Evolutionary conservation across 2,113 vertebrate genomes (phyloP).

Genomic region (Lycocorax pyrrhopterus): DNA sequence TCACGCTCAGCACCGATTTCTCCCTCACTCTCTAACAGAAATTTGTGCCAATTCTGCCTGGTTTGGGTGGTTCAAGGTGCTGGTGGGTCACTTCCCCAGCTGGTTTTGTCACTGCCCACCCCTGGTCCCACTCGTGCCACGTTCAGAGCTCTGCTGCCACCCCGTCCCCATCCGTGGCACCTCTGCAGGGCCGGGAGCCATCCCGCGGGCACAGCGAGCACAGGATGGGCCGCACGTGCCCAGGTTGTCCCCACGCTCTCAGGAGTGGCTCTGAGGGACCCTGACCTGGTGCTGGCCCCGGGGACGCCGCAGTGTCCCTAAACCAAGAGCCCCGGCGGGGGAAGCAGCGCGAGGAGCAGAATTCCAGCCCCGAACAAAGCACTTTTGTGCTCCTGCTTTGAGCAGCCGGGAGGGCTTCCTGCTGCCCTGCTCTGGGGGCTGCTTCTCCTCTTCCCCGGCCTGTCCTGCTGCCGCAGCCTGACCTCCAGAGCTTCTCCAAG

Average conservation of each 20-base stretch:
- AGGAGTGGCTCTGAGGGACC: background rate
- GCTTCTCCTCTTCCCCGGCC: background rate
- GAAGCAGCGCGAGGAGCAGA: fast-evolving
- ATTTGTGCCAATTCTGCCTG: background rate
- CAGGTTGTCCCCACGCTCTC: background rate
- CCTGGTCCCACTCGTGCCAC: fast-evolving
- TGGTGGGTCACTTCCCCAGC: background rate
- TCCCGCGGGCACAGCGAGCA: fast-evolving
- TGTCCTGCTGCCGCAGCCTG: background rate
- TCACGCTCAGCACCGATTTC: fast-evolving
- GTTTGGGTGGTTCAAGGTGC: background rate
- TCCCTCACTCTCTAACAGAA: background rate
- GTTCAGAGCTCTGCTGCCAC: background rate
- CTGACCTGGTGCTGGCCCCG: fast-evolving
- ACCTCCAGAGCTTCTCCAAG: background rate
- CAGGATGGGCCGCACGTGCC: fast-evolving
- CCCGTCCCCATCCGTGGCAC: fast-evolving
- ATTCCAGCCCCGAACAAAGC: background rate
- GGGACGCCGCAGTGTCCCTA: background rate
- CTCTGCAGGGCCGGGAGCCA: background rate
- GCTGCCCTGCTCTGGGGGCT: background rate
- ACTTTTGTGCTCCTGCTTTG: background rate
- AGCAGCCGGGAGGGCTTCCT: background rate
- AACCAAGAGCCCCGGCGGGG: background rate
- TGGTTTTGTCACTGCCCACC: background rate